These are phyloP conservation scores for Hydra vulgaris DNA, from an alignment of 30 jellyfish, hydroid and myxozoan species.

Conservation along the genomic window DNA sequence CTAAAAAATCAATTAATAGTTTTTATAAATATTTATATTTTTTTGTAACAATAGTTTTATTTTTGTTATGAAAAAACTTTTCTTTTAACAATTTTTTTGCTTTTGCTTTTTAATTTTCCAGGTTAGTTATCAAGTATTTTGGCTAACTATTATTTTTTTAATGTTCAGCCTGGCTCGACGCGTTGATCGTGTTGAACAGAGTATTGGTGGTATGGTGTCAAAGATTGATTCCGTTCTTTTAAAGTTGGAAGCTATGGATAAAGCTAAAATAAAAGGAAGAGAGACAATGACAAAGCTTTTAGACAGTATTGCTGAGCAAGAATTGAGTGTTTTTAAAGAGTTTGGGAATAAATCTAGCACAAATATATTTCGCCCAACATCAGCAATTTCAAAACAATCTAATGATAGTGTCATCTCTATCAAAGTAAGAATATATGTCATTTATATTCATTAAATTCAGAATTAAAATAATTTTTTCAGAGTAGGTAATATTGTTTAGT, in stretches of 20 bases:
- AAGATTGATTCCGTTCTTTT: slow-evolving; percentile 74
- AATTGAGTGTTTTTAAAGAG: too few species aligned
- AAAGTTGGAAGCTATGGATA: slow-evolving; percentile 83
- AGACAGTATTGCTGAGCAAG: slow-evolving; percentile 81
- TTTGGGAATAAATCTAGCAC: slow-evolving; percentile 55
- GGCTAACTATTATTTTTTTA: neutral
- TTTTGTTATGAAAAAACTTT: too few species aligned
- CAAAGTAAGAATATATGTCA: too few species aligned
- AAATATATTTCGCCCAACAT: slow-evolving; percentile 29
- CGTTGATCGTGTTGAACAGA: slow-evolving; percentile 86
- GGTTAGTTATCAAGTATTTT: too few species aligned
- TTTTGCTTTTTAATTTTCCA: too few species aligned
- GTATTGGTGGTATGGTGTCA: slow-evolving; percentile 81
- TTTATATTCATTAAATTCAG: too few species aligned
- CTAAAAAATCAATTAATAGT: too few species aligned
- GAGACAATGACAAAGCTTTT: slow-evolving; percentile 80
- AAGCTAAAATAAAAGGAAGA: slow-evolving; percentile 75
- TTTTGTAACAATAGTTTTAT: too few species aligned
- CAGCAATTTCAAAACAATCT: neutral
- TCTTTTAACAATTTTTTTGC: too few species aligned
- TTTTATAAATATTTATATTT: too few species aligned
- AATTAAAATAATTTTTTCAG: too few species aligned
- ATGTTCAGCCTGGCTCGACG: slow-evolving; percentile 67
- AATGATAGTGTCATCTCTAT: neutral
- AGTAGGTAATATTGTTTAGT: too few species aligned